phyloP scores from a whole-genome alignment of 37 sponge, comb jelly and placozoan species.

The Cladorhizidae sp. region DNA sequence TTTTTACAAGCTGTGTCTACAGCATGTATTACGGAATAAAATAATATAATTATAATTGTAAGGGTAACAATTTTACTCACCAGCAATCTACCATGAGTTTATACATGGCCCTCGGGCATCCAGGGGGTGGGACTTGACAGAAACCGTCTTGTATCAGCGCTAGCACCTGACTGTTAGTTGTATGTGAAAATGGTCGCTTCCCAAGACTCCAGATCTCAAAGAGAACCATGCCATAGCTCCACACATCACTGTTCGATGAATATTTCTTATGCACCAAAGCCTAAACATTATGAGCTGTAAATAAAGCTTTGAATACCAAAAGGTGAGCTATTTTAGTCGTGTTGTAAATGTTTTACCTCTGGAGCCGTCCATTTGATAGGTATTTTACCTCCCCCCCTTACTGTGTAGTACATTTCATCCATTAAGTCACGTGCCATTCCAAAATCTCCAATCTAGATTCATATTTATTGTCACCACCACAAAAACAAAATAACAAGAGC shows the following conservation, averaged over 20 bases:
- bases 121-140: conserved; percentile 67
- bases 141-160: background rate
- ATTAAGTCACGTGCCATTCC: conserved; percentile 68
- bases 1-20: background rate
- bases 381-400: conserved; percentile 48
- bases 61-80: too few relatives aligned
- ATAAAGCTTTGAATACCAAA: background rate
- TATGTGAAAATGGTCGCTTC: conserved; percentile 11
- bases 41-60: too few relatives aligned
- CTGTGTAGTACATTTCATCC: conserved; percentile 28
- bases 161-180: background rate
- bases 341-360: conserved; percentile 26
- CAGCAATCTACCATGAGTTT: conserved; percentile 58
- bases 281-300: background rate
- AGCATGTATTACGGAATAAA: background rate
- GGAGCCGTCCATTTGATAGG: conserved; percentile 76
- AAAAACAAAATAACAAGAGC: too few relatives aligned
- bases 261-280: conserved; percentile 33
- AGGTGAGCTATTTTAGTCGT: too few relatives aligned
- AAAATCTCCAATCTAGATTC: conserved; percentile 79
- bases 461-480: background rate
- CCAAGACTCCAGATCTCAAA: conserved; percentile 67
- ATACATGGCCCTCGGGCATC: conserved; percentile 49
- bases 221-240: conserved; percentile 69
- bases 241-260: conserved; percentile 63